Percentiles rank a stretch among this genome's conserved stretches.
Conservation (phyloP, 2,113 vertebrate species). For the Addax nasomaculatus region DNA sequence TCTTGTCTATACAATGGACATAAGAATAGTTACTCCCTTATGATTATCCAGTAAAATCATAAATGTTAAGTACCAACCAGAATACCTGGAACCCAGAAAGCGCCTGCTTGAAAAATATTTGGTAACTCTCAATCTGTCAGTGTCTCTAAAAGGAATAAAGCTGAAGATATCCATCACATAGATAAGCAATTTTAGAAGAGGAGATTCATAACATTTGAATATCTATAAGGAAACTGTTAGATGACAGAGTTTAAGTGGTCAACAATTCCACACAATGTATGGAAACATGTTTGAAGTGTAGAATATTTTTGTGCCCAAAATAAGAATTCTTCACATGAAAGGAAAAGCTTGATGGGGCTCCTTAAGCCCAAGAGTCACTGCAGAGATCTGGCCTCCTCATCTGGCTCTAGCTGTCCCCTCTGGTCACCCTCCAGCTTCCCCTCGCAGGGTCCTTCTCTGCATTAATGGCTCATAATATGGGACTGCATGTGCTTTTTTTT, state of each 20-base stretch:
- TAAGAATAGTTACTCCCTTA: neutral
- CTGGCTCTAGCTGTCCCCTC: neutral
- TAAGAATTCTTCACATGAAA: neutral
- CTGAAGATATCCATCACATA: neutral
- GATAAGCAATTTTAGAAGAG: neutral
- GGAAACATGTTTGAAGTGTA: neutral
- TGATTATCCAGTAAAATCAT: neutral
- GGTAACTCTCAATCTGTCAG: neutral
- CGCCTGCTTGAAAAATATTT: neutral
- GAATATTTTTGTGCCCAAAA: neutral
- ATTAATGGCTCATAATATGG: neutral
- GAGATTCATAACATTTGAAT: neutral
- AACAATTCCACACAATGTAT: neutral
- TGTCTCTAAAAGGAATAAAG: neutral
- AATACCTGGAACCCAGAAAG: neutral
- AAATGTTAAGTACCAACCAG: neutral
- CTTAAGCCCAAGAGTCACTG: neutral
- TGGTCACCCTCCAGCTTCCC: neutral
- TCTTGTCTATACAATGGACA: neutral
- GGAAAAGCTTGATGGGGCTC: neutral
- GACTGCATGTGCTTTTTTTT: neutral
- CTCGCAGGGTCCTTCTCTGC: neutral
- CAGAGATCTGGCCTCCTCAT: neutral
- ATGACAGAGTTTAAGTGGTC: neutral
- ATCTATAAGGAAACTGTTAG: neutral